Evolutionary conservation across 2,113 vertebrate genomes (phyloP).

Genomic region (Taurulus bubalis): DNA sequence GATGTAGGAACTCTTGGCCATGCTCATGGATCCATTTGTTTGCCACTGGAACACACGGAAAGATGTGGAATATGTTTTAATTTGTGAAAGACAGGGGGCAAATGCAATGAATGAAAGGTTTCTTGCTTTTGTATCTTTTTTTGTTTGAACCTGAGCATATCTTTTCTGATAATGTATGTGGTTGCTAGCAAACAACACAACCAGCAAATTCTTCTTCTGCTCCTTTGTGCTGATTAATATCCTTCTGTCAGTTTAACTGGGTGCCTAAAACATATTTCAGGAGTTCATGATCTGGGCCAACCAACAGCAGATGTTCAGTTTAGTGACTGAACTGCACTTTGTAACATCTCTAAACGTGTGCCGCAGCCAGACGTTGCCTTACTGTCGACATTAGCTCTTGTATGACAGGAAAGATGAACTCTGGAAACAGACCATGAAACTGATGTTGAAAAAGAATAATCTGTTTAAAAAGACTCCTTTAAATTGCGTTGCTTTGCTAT

Average conservation of each 20-base stretch:
- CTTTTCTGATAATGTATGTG: not conserved
- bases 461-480: not conserved
- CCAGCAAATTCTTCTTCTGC: conserved; percentile 35
- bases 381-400: conserved; percentile 17
- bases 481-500: not conserved
- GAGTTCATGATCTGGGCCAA: conserved; percentile 38
- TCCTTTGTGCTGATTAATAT: conserved; percentile 45
- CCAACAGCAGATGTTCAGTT: conserved; percentile 58
- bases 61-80: not conserved
- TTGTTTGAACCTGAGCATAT: not conserved
- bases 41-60: conserved; percentile 85
- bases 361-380: conserved; percentile 68
- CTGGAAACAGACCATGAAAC: not conserved
- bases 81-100: not conserved
- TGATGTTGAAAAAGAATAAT: not conserved
- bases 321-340: conserved; percentile 53
- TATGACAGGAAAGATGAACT: conserved; percentile 5
- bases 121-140: not conserved
- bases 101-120: not conserved
- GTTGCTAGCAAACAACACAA: conserved; percentile 15
- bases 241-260: conserved; percentile 30
- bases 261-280: conserved; percentile 22
- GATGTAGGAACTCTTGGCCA: conserved; percentile 92
- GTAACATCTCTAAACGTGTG: conserved; percentile 41
- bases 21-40: conserved; percentile 96